A percentile compares a stretch with the other conserved stretches of the same genome.
These are phyloP conservation scores for Takifugu ocellatus DNA, from an alignment of 2,797 vertebrate species.

Conservation along the genomic window DNA sequence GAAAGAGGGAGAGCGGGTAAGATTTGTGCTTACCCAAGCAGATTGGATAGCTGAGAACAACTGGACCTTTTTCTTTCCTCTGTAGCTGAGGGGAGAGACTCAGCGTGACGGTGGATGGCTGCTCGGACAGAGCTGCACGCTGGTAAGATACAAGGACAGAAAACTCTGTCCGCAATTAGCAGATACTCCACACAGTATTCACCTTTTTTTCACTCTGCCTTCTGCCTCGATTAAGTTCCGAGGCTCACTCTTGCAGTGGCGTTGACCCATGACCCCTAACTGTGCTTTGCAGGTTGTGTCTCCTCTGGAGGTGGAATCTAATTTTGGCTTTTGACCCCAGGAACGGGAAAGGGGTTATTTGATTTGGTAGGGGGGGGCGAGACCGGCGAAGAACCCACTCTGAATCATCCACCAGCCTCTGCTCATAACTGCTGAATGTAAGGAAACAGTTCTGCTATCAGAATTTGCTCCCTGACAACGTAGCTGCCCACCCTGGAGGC, in stretches of 20 bases:
- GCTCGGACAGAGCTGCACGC: constrained; percentile 40
- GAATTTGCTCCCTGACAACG: constrained; percentile 21
- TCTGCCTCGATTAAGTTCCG: constrained; percentile 30
- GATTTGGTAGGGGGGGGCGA: constrained; percentile 25
- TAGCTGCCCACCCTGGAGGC: constrained; percentile 37
- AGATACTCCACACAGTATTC: constrained; percentile 15
- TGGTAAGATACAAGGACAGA: constrained; percentile 30
- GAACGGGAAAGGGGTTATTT: constrained; percentile 34
- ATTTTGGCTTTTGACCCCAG: constrained; percentile 62
- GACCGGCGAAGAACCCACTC: constrained; percentile 42
- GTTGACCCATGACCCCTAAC: constrained; percentile 48
- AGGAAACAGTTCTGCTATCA: constrained; percentile 24
- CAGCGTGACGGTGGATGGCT: constrained; percentile 32
- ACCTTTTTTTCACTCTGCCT: constrained; percentile 2
- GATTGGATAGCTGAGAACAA: constrained; percentile 62
- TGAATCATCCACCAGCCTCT: constrained; percentile 37
- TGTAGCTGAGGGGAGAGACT: constrained; percentile 61
- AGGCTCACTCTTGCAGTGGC: constrained; percentile 41
- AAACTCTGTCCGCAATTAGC: constrained; percentile 13
- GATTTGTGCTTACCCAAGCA: constrained; percentile 51
- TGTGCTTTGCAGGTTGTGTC: constrained; percentile 54
- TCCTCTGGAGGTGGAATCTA: constrained; percentile 54
- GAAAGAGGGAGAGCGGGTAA: constrained; percentile 30
- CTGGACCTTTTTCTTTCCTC: constrained; percentile 63
- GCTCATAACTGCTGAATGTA: constrained; percentile 24